Percentiles rank a stretch among this genome's conserved stretches.
phyloP scores from a whole-genome alignment of 2,113 vertebrate genomes.

The Amia ocellicauda region DNA sequence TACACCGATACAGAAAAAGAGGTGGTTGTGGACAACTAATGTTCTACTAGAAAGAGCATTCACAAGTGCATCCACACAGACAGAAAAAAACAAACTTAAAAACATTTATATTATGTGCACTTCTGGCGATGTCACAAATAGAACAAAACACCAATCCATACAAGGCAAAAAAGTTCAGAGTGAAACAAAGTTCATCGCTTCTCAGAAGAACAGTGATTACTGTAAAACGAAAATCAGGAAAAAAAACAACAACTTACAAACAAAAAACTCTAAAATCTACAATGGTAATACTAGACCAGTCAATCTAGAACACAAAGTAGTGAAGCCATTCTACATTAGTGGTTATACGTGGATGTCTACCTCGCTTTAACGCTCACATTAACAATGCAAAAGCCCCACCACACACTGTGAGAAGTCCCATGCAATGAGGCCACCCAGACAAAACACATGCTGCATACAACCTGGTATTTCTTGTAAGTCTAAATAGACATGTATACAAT shows the following conservation, averaged over 20 bases:
- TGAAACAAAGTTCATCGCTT: too few species aligned
- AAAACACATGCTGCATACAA: slow-evolving; percentile 51
- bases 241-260: slow-evolving; percentile 4
- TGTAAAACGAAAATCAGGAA: too few species aligned
- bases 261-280: not conserved
- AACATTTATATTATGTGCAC: too few species aligned
- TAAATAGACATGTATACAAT: too few species aligned
- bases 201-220: too few species aligned
- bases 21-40: not conserved
- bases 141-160: too few species aligned
- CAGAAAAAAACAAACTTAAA: not conserved
- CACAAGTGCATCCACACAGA: slow-evolving; percentile 11
- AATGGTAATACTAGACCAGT: not conserved
- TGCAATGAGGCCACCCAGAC: slow-evolving; percentile 26
- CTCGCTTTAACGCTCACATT: not conserved
- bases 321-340: slow-evolving; percentile 9
- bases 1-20: not conserved
- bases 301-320: not conserved
- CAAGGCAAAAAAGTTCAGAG: too few species aligned
- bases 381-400: slow-evolving; percentile 13
- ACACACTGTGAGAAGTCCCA: slow-evolving; percentile 16
- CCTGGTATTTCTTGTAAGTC: slow-evolving; percentile 34
- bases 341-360: not conserved
- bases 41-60: not conserved
- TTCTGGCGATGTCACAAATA: too few species aligned